Conservation (phyloP, 2,888 invertebrate species). For the Catocala fraxini region DNA sequence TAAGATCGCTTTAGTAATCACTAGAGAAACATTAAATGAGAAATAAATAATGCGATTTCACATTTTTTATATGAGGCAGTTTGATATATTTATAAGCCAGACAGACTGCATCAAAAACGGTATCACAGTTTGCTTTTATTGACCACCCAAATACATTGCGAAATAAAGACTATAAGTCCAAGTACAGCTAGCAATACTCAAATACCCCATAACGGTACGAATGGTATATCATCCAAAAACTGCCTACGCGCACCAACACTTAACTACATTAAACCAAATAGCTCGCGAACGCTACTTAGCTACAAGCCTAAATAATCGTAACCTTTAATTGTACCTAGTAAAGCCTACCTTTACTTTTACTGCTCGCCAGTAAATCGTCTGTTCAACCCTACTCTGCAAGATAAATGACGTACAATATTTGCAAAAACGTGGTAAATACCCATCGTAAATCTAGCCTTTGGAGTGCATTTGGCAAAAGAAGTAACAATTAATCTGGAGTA, state of each 20-base stretch:
- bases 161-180: no score
- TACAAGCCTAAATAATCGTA: constrained; percentile 13
- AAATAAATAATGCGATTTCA: no score
- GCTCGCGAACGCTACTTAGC: constrained; percentile 9
- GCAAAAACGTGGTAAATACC: constrained; percentile 60
- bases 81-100: no score
- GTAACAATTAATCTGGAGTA: constrained; percentile 77
- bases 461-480: constrained; percentile 79
- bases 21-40: no score
- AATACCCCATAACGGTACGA: no score
- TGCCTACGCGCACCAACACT: neutral
- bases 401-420: constrained; percentile 58
- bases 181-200: no score
- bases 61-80: no score
- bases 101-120: no score
- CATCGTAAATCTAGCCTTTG: constrained; percentile 65
- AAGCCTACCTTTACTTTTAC: constrained; percentile 14
- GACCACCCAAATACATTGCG: no score
- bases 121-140: no score
- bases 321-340: constrained; percentile 13
- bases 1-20: no score
- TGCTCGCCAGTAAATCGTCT: constrained; percentile 11
- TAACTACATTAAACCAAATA: constrained; percentile 3
- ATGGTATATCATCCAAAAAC: neutral
- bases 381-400: constrained; percentile 30